Percentiles rank a stretch among this genome's conserved stretches.
Conservation (phyloP, 2,797 vertebrate genomes). For the Schizothorax lantsangensis region DNA sequence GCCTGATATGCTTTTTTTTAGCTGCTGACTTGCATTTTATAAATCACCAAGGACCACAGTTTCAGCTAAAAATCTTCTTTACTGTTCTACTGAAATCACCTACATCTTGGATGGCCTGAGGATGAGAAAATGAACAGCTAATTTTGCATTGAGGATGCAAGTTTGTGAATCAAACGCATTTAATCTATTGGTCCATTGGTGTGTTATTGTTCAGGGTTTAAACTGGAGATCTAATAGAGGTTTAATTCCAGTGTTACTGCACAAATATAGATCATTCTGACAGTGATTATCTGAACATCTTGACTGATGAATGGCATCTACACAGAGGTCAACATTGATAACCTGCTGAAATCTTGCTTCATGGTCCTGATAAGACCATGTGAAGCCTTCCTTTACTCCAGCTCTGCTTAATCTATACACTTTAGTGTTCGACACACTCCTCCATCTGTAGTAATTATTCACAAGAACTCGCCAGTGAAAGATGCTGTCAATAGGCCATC, state of each 20-base stretch:
- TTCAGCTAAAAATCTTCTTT: not conserved
- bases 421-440: constrained; percentile 54
- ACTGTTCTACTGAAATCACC: not conserved
- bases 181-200: not conserved
- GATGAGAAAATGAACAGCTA: not conserved
- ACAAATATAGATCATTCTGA: constrained; percentile 4
- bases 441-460: constrained; percentile 69
- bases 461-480: constrained; percentile 59
- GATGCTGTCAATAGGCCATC: constrained; percentile 67
- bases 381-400: constrained; percentile 62
- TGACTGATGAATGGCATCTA: constrained; percentile 33
- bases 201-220: not conserved
- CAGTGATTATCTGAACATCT: constrained; percentile 31
- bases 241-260: not conserved
- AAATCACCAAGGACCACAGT: not conserved
- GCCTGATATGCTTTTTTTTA: not conserved
- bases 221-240: not conserved
- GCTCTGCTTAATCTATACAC: constrained; percentile 64
- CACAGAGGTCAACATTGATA: constrained; percentile 35
- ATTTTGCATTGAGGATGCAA: not conserved
- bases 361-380: constrained; percentile 54
- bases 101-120: not conserved
- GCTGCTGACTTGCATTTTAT: not conserved
- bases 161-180: not conserved
- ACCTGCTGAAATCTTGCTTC: constrained; percentile 30